Evolutionary conservation across 2,113 vertebrate genomes (phyloP).

Genomic region (Sardina pilchardus): DNA sequence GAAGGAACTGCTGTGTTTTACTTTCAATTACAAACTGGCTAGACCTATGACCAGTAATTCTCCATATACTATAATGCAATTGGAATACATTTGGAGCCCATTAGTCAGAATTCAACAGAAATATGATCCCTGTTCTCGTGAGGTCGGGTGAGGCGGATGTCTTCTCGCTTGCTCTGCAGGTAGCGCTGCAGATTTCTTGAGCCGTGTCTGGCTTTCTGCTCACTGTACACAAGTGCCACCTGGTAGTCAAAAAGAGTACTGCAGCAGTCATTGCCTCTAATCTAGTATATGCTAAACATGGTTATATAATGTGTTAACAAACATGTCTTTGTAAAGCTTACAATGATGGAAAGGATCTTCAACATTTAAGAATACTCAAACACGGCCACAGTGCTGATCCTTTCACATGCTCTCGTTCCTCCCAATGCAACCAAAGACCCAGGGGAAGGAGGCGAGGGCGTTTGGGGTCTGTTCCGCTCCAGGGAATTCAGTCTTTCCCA

Average conservation of each 20-base stretch:
- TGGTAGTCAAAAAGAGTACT: not conserved
- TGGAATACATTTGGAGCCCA: not conserved
- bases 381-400: too few species aligned
- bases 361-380: too few species aligned
- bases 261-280: not conserved
- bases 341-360: too few species aligned
- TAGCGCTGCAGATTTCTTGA: not conserved
- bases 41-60: not conserved
- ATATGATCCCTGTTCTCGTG: not conserved
- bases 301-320: not conserved
- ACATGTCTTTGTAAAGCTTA: not conserved
- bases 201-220: not conserved
- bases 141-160: not conserved
- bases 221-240: not conserved
- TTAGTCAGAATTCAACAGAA: not conserved
- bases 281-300: not conserved
- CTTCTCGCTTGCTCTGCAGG: not conserved
- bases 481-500: too few species aligned
- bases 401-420: too few species aligned
- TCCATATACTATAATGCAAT: not conserved
- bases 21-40: not conserved
- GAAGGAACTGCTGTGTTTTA: not conserved
- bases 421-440: too few species aligned
- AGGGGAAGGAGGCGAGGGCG: too few species aligned
- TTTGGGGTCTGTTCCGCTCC: too few species aligned